Conservation (phyloP, 2,888 invertebrate species). For the Camptogramma bilineatum region DNA sequence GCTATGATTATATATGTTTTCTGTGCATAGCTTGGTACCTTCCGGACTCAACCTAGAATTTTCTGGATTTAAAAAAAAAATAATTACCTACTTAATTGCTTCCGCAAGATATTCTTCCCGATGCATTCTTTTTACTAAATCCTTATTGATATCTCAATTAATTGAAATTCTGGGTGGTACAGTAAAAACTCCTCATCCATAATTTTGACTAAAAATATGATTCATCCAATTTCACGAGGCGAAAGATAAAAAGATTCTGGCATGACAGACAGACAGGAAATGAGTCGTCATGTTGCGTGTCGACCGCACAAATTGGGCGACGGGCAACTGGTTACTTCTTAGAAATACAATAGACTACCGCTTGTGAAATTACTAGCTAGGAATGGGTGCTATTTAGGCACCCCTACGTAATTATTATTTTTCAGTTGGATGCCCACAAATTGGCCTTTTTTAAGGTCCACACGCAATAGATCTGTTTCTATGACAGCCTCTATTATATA, state of each 20-base stretch:
- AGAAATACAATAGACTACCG: conserved; percentile 42
- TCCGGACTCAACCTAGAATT: too few species aligned
- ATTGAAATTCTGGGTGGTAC: conserved; percentile 4
- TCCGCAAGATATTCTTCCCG: too few species aligned
- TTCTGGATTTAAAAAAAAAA: too few species aligned
- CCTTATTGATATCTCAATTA: not conserved
- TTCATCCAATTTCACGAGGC: conserved; percentile 9
- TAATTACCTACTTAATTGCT: too few species aligned
- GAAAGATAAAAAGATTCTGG: conserved; percentile 9
- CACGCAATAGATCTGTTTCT: too few species aligned
- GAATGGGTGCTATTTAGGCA: not conserved
- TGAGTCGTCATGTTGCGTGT: conserved; percentile 53
- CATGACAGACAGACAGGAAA: conserved; percentile 52
- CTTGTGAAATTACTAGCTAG: conserved; percentile 7
- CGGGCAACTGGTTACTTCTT: conserved; percentile 33
- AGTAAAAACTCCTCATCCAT: not conserved
- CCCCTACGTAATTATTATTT: not conserved
- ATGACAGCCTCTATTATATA: too few species aligned
- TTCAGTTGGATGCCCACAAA: too few species aligned
- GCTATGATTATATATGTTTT: too few species aligned
- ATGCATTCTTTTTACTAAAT: too few species aligned
- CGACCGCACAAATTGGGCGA: conserved; percentile 57
- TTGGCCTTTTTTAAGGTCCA: too few species aligned
- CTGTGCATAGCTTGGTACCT: too few species aligned
- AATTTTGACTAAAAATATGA: not conserved